Conservation (phyloP, 2,888 invertebrate genomes). For the Drosophila putrida region DNA sequence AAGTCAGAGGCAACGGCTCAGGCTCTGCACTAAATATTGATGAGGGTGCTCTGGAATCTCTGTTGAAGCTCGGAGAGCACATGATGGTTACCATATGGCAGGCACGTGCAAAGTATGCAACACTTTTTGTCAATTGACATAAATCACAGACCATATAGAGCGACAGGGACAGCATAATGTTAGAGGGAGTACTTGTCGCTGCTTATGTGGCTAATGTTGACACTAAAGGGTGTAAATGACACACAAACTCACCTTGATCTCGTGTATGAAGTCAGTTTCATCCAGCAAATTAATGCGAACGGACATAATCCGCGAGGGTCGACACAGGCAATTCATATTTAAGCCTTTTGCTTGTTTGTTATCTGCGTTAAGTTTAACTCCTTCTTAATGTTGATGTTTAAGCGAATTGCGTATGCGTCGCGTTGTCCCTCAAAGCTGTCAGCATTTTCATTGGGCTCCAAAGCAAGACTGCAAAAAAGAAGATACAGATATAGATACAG, state of each 20-base stretch:
- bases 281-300: constrained; percentile 94
- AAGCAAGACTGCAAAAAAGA: constrained; percentile 29
- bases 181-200: constrained; percentile 17
- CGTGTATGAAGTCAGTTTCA: constrained; percentile 95
- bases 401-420: constrained; percentile 55
- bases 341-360: constrained; percentile 15
- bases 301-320: constrained; percentile 85
- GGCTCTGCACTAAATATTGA: constrained; percentile 77
- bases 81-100: constrained; percentile 49
- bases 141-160: constrained; percentile 50
- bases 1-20: constrained; percentile 55
- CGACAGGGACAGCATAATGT: neutral
- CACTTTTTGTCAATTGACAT: constrained; percentile 72
- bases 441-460: constrained; percentile 47
- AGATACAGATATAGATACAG: constrained; percentile 18
- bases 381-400: constrained; percentile 38
- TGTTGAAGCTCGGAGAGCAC: neutral
- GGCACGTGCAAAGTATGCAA: constrained; percentile 78
- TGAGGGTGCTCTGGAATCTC: constrained; percentile 58
- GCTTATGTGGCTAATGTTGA: constrained; percentile 61
- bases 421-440: constrained; percentile 43
- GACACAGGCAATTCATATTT: constrained; percentile 85
- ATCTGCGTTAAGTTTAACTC: constrained; percentile 3
- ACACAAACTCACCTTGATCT: constrained; percentile 90
- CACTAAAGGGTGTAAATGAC: constrained; percentile 38